Evolutionary conservation across 2,888 invertebrate species (phyloP).

Genomic region (Eupithecia inturbata): DNA sequence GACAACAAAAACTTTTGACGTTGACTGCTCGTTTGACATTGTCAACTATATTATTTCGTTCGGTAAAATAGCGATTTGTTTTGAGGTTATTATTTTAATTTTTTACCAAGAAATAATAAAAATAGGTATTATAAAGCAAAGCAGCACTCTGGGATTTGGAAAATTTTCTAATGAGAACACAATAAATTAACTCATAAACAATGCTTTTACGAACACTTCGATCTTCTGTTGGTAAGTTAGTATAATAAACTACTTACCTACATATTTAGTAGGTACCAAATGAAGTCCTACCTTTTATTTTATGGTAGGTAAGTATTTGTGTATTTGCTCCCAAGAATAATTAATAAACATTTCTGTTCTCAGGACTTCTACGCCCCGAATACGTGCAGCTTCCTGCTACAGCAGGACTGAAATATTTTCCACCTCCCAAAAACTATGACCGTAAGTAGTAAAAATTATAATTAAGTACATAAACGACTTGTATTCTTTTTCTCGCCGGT

Average conservation of each 20-base stretch:
- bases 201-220: slow-evolving; percentile 47
- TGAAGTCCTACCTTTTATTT: not conserved
- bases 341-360: slow-evolving; percentile 36
- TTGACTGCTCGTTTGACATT: not conserved
- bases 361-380: slow-evolving; percentile 65
- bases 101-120: not conserved
- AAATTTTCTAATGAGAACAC: not conserved
- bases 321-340: not conserved
- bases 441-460: slow-evolving; percentile 73
- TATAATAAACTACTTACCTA: not conserved
- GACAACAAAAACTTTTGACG: not conserved
- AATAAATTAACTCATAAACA: not conserved
- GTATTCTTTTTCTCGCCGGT: not conserved
- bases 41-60: not conserved
- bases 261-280: not conserved
- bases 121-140: too few species aligned
- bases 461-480: not conserved
- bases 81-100: not conserved
- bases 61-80: not conserved
- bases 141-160: not conserved
- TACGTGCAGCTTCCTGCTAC: slow-evolving; percentile 56
- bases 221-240: slow-evolving; percentile 47
- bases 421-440: slow-evolving; percentile 87
- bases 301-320: not conserved
- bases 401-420: slow-evolving; percentile 87